Evolutionary conservation across 2,888 invertebrate genomes (phyloP), one percentile per base, ranked within the genome.

Genomic region (Cataglyphis rosenhaueri): DNA sequence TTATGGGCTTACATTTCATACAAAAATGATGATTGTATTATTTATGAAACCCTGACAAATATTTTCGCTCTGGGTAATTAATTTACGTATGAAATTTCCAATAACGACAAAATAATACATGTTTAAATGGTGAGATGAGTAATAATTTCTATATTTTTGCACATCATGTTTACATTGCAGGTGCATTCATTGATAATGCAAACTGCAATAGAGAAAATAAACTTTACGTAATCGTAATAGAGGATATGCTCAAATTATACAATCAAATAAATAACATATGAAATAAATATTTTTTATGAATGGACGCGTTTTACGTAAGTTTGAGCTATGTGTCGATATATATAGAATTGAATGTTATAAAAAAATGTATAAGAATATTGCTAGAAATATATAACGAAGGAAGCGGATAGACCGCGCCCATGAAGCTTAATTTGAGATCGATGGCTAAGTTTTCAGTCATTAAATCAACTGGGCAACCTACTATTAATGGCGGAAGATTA

Each of bases 331-430:
- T 44, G 15, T 44, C n/a, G n/a, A 52, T 1, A 48, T n/a, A 8
- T 8, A n/a, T n/a, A 52, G n/a, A 52, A 8, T 52, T n/a, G n/a
- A 52, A 52, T 8, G 8, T 59, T 44, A 15, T 10, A 35, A 18
- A 32, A 68, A 25, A 32, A 64, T 76, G 59, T 4, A 21, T 59
- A 55, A 41, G 0, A 55, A 76, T 29, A 76, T n/a, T 48, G 21
- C 10, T 57, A 41, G 55, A 57, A 78, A 57, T 57, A 59, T 57
- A 29, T 79, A 82, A 68, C 68, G 74, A 82, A 89, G 89, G 87
- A 89, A 91, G 55, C 91, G 90, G 91, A 91, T 90, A 89, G 81
- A 88, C 91, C 91, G 86, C 91, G 85, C 91, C 91, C 87, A 84
- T 84, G 84, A 85, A 85, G 86, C 89, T 90, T 89, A 85, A 88